Percentiles rank a stretch among this genome's conserved stretches.
Evolutionary conservation across 2,888 invertebrate genomes (phyloP).

Genomic region (Unio delphinus): DNA sequence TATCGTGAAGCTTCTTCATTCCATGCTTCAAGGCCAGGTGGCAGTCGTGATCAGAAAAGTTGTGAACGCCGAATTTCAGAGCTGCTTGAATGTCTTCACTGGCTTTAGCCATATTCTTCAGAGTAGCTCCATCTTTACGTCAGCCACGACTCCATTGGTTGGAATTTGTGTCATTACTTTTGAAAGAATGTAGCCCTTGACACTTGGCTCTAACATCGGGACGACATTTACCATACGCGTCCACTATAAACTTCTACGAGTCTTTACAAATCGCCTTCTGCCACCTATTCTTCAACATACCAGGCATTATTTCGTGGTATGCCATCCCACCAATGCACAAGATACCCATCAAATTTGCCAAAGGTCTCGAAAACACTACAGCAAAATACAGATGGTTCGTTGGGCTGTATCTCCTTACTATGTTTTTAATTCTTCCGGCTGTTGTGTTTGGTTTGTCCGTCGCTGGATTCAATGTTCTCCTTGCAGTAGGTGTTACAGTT

Average conservation of each 20-base stretch:
- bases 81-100: constrained; percentile 53
- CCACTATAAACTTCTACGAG: constrained; percentile 18
- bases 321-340: constrained; percentile 73
- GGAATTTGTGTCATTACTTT: constrained; percentile 61
- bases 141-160: constrained; percentile 63
- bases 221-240: constrained; percentile 65
- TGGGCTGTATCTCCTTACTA: constrained; percentile 69
- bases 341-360: constrained; percentile 74
- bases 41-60: constrained; percentile 56
- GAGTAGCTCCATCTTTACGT: constrained; percentile 66
- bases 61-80: constrained; percentile 63
- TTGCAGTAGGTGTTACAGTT: constrained; percentile 55
- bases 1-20: constrained; percentile 64
- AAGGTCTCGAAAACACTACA: constrained; percentile 73
- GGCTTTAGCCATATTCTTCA: constrained; percentile 64
- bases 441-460: constrained; percentile 60
- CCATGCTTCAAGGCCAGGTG: constrained; percentile 57
- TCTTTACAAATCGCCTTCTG: constrained; percentile 73
- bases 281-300: constrained; percentile 76
- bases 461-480: constrained; percentile 52
- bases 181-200: constrained; percentile 65
- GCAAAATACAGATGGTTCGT: constrained; percentile 76
- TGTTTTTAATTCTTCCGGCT: constrained; percentile 64
- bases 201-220: constrained; percentile 65
- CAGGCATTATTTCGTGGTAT: constrained; percentile 75